These are phyloP conservation scores for Trissoscelio sp. DNA, from an alignment of 2,888 invertebrate species.

Conservation along the genomic window DNA sequence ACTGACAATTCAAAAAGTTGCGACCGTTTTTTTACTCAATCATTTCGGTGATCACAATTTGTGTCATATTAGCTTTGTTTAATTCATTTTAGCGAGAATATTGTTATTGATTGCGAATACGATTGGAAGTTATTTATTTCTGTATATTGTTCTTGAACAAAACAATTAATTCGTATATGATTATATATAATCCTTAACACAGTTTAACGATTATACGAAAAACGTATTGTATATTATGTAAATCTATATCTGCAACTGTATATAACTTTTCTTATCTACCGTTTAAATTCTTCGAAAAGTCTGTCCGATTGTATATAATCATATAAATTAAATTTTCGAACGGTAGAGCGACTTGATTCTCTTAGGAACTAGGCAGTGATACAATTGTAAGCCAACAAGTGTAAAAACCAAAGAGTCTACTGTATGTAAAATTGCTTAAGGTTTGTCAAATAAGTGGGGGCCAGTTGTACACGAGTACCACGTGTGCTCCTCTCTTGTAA, in stretches of 20 bases:
- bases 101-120: constrained; percentile 24
- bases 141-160: constrained; percentile 20
- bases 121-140: constrained; percentile 31
- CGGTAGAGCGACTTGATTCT: constrained; percentile 17
- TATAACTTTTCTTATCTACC: constrained; percentile 26
- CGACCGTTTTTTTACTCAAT: constrained; percentile 19
- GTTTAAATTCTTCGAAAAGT: background rate
- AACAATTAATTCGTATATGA: constrained; percentile 36
- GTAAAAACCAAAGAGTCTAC: constrained; percentile 58
- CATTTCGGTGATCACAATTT: constrained; percentile 6
- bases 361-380: constrained; percentile 28
- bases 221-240: constrained; percentile 60
- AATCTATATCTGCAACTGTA: constrained; percentile 43
- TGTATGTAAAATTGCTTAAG: constrained; percentile 67
- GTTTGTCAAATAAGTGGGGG: constrained; percentile 63
- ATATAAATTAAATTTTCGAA: constrained; percentile 34
- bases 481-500: constrained; percentile 79
- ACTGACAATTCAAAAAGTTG: constrained; percentile 18
- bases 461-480: constrained; percentile 70
- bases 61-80: background rate
- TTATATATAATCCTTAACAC: constrained; percentile 54
- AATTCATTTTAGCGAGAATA: constrained; percentile 1
- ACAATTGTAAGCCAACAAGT: constrained; percentile 32
- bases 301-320: constrained; percentile 57
- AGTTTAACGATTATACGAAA: constrained; percentile 6